A percentile compares a stretch with the other conserved stretches of the same genome.
Conservation (phyloP, 2,888 invertebrate genomes). For the Cabera pusaria region DNA sequence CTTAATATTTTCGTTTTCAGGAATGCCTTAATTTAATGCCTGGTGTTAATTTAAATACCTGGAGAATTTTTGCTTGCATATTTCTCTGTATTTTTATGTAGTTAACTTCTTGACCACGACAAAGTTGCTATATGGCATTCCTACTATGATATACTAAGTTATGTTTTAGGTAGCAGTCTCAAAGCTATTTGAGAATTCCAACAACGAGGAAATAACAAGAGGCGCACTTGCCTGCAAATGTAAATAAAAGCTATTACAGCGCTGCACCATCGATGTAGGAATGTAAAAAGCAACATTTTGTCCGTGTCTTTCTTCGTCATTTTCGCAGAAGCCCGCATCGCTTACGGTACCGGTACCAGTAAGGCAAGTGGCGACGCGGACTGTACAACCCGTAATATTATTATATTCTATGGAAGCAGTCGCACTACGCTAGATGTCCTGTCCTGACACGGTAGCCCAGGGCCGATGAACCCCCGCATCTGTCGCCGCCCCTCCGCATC, state of each 20-base stretch:
- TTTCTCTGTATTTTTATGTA: too few species aligned
- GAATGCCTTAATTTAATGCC: too few species aligned
- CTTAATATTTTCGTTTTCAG: too few species aligned
- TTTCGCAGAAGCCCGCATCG: slow-evolving; percentile 31
- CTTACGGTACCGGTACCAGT: slow-evolving; percentile 53
- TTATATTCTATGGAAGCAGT: slow-evolving; percentile 54
- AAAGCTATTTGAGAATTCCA: too few species aligned
- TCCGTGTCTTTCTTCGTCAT: slow-evolving; percentile 27
- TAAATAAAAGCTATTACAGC: slow-evolving; percentile 21
- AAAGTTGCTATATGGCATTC: too few species aligned
- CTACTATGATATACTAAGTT: too few species aligned
- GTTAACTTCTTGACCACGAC: too few species aligned
- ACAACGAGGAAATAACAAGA: slow-evolving; percentile 12
- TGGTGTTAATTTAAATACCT: too few species aligned
- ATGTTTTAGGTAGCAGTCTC: too few species aligned
- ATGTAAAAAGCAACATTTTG: slow-evolving; percentile 29
- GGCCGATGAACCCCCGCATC: slow-evolving; percentile 76
- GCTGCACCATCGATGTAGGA: slow-evolving; percentile 25
- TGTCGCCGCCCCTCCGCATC: slow-evolving; percentile 61
- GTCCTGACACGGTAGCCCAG: slow-evolving; percentile 41
- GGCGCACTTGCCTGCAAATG: slow-evolving; percentile 14
- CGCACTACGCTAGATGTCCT: slow-evolving; percentile 47
- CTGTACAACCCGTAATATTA: slow-evolving; percentile 53
- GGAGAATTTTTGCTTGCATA: too few species aligned
- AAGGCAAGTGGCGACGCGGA: slow-evolving; percentile 42